Evolutionary conservation across 2,888 invertebrate genomes (phyloP).

Genomic region (Phragmatobia fuliginosa): DNA sequence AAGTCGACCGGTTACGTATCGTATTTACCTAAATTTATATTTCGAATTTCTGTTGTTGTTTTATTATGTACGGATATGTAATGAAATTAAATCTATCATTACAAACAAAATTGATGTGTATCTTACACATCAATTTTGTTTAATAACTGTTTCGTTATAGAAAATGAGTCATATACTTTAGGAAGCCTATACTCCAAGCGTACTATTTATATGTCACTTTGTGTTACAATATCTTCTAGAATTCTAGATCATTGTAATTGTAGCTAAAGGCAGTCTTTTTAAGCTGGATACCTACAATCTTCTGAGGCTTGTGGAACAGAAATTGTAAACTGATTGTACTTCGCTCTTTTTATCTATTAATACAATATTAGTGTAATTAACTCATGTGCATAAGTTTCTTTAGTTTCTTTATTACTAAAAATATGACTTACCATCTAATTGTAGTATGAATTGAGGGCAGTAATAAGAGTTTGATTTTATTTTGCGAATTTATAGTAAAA

Average conservation of each 20-base stretch:
- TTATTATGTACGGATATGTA: background rate
- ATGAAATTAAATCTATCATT: no score
- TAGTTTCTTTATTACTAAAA: no score
- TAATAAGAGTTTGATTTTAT: background rate
- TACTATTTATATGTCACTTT: background rate
- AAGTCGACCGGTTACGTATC: background rate
- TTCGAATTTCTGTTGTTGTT: conserved; percentile 2
- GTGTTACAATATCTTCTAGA: background rate
- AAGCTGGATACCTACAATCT: background rate
- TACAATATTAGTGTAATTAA: background rate
- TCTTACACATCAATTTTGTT: no score
- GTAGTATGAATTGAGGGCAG: background rate
- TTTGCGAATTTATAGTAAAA: background rate
- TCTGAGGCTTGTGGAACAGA: background rate
- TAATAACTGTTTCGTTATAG: background rate
- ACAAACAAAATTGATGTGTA: no score
- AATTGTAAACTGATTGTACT: background rate
- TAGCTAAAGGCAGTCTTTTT: background rate
- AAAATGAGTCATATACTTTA: background rate
- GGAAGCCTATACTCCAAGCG: background rate
- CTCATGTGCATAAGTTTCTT: no score
- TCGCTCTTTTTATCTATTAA: background rate
- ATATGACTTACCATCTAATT: no score
- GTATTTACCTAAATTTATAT: no score
- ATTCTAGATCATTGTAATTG: background rate